phyloP scores from a whole-genome alignment of 1,140 invertebrate species.

The Acromyrmex heyeri region DNA sequence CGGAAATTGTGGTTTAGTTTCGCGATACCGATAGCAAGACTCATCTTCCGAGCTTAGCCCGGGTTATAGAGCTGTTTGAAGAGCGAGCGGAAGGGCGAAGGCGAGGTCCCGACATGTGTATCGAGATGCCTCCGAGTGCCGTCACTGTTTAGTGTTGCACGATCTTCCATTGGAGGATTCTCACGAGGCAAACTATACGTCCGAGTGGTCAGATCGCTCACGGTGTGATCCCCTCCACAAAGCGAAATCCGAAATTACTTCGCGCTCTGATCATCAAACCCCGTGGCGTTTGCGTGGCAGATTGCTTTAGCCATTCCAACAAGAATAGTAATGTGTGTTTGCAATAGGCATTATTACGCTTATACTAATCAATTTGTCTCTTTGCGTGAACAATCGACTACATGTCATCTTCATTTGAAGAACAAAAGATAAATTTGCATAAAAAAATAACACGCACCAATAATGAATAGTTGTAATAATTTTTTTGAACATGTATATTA shows the following conservation, averaged over 20 bases:
- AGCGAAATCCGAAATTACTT: constrained; percentile 27
- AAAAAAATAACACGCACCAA: neutral
- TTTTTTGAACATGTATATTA: neutral
- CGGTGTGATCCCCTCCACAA: neutral
- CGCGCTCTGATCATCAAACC: constrained; percentile 3
- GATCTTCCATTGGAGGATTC: constrained; percentile 43
- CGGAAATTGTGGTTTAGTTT: constrained; percentile 62
- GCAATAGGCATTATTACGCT: neutral
- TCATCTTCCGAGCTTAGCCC: constrained; percentile 38
- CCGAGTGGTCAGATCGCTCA: constrained; percentile 34
- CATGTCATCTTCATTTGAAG: neutral
- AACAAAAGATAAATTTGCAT: neutral
- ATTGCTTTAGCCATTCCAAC: neutral
- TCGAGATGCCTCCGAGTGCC: constrained; percentile 62
- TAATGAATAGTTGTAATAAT: neutral
- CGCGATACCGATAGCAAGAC: constrained; percentile 42
- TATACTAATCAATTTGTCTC: neutral
- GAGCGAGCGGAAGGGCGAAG: neutral
- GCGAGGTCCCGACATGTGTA: constrained; percentile 23
- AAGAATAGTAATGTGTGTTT: neutral
- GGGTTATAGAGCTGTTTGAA: constrained; percentile 59
- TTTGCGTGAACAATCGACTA: neutral
- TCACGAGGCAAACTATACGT: constrained; percentile 31
- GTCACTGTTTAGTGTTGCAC: constrained; percentile 11
- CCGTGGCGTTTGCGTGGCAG: neutral